Base-by-base conservation (phyloP, 2,113 vertebrate species). In the Engraulis encrasicolus region DNA sequence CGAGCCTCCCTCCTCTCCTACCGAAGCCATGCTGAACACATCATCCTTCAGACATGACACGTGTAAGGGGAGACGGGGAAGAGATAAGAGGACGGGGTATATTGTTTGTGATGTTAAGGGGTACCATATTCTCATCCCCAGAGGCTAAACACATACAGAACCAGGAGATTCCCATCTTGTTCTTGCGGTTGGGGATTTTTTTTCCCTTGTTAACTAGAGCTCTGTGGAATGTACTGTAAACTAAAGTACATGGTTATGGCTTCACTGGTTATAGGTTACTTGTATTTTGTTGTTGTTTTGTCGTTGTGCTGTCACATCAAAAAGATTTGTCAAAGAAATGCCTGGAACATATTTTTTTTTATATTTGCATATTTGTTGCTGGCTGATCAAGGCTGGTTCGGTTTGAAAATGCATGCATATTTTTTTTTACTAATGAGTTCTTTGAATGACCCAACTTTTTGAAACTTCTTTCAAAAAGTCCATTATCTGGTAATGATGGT, bases 61-160 rank as follows among this genome's bases (percentile, higher is more conserved):
- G 17, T 71, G 61, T 71, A 71, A 71, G 12, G 61, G 27, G 61
- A 71, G 61, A 34, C 1, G 61, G 61, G 27, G 2, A 31, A 9
- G 61, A 71, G 61, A 71, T 71, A 71, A 71, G 61, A 71, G 61
- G 15, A 23, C 31, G 61, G 61, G 31, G 3, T 71, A 71, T 34
- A 34, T 71, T 34, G 14, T 71, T 18, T 71, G 61, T 14, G 61
- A 71, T 71, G 61, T 71, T 71, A 71, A 71, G 61, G 61, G 34
- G 61, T 71, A 71, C 61, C 61, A 71, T 71, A 71, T 71, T 71
- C 61, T 14, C 61, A 71, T 71, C 61, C 61, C 61, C 61, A 71
- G 61, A 31, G 61, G 61, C 61, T 31, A 71, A 71, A 71, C 61
- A 71, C 61, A 14, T 71, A 34, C 61, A 71, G 61, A 3, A 71